phyloP scores from a whole-genome alignment of 1,140 invertebrate species.

The Zaprionus davidi region DNA sequence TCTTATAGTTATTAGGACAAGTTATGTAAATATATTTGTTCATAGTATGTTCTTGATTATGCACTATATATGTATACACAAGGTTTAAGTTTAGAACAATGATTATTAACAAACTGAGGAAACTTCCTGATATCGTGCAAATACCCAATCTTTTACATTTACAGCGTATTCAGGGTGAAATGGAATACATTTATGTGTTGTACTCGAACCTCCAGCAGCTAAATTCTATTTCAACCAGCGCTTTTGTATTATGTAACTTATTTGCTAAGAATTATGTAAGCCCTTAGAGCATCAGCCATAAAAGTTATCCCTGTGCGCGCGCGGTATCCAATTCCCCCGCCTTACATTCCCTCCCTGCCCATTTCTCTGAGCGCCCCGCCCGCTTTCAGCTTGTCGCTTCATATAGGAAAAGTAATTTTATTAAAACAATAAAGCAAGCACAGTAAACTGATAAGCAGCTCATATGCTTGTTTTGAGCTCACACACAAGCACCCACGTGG shows the following conservation, averaged over 20 bases:
- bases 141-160: background rate
- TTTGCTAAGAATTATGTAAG: slow-evolving; percentile 32
- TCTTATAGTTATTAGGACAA: no score
- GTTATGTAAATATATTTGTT: no score
- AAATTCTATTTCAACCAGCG: slow-evolving; percentile 38
- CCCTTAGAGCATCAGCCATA: slow-evolving; percentile 31
- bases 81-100: no score
- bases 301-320: slow-evolving; percentile 17
- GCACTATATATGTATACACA: no score
- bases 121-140: background rate
- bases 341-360: background rate
- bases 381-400: background rate
- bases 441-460: slow-evolving; percentile 44
- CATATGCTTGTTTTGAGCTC: slow-evolving; percentile 25
- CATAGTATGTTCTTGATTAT: no score
- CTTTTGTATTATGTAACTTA: slow-evolving; percentile 37
- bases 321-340: background rate
- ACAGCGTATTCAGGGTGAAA: slow-evolving; percentile 8
- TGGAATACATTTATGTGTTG: slow-evolving; percentile 25
- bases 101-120: background rate
- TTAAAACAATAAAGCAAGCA: slow-evolving; percentile 52
- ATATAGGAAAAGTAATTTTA: slow-evolving; percentile 40
- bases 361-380: background rate
- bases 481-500: background rate
- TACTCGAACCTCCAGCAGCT: slow-evolving; percentile 22